These are phyloP conservation scores for Gracilinanus agilis DNA, from an alignment of 2,113 vertebrate genomes.

Conservation along the genomic window DNA sequence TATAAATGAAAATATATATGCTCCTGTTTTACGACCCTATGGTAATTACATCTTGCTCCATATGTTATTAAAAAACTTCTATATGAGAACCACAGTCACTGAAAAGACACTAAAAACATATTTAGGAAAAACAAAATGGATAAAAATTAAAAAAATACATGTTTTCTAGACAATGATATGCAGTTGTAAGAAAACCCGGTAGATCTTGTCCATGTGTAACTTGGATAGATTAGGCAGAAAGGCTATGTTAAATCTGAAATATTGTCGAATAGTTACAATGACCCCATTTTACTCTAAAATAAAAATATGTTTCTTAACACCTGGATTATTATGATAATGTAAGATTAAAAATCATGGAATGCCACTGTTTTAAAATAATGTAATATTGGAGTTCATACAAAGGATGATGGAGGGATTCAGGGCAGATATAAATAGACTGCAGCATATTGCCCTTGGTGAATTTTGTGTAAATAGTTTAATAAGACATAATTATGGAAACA, in stretches of 20 bases:
- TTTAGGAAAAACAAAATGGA: neutral
- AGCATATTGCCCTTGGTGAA: neutral
- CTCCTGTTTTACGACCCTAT: too few relatives aligned
- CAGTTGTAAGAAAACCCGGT: neutral
- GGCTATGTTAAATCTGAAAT: neutral
- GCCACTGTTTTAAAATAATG: neutral
- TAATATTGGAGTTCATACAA: neutral
- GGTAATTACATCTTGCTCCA: too few relatives aligned
- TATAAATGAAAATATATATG: too few relatives aligned
- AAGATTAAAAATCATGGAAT: neutral
- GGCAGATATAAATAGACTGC: neutral
- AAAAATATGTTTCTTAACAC: neutral
- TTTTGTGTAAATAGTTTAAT: neutral
- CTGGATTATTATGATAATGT: neutral
- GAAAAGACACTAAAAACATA: neutral
- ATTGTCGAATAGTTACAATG: neutral
- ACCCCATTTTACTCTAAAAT: neutral
- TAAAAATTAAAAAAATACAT: neutral
- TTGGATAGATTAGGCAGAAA: neutral
- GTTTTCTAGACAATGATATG: neutral
- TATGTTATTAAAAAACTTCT: too few relatives aligned
- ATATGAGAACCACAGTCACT: too few relatives aligned
- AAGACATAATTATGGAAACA: neutral
- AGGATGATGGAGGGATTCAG: neutral
- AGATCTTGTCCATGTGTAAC: neutral